Evolutionary conservation across 2,113 vertebrate species (phyloP), one percentile per base, ranked within the genome.

Genomic region (Misgurnus mizolepis): DNA sequence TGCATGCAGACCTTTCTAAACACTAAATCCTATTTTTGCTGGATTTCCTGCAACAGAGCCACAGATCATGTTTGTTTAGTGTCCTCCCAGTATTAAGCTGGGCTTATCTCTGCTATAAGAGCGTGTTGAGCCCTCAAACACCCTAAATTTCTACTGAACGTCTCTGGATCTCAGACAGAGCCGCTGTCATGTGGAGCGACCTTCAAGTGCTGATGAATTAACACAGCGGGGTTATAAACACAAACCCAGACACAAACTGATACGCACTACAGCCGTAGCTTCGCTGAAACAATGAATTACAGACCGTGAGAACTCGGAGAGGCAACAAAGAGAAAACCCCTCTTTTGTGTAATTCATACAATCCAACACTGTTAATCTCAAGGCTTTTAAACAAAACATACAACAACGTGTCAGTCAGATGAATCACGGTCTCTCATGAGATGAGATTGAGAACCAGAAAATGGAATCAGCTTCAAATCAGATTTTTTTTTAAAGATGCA

Each of bases 131-230:
- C 78, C 76, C 56, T 58, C 62, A 6, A 40, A 43, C 69, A 64
- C 7, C 62, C 53, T 50, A 17, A 76, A 78, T 67, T 71, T 49
- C 83, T 62, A 80, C 75, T 61, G 82, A 68, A 71, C 41, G 58
- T 40, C 76, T 49, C 60, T 83, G 81, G 58, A 71, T 80, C 78
- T 34, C 67, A 79, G 78, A 78, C 78, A 74, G 55, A 77, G 67
- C 65, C 4, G 49, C 34, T 61, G 41, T 79, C 80, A 79, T 67
- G 78, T 41, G 58, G 78, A 40, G 80, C 47, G 53, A 80, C 83
- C 83, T 86, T 84, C 69, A 45, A 78, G 68, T 81, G 72, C 79
- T 83, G 27, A 34, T 61, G 81, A 81, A 83, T 85, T 79, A 85
- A 79, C 79, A 50, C 79, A 81, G 83, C 61, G 55, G 27, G 58